A percentile compares a stretch with the other conserved stretches of the same genome.
Conservation (phyloP, 2,113 vertebrate genomes). For the Syngnathus scovelli region DNA sequence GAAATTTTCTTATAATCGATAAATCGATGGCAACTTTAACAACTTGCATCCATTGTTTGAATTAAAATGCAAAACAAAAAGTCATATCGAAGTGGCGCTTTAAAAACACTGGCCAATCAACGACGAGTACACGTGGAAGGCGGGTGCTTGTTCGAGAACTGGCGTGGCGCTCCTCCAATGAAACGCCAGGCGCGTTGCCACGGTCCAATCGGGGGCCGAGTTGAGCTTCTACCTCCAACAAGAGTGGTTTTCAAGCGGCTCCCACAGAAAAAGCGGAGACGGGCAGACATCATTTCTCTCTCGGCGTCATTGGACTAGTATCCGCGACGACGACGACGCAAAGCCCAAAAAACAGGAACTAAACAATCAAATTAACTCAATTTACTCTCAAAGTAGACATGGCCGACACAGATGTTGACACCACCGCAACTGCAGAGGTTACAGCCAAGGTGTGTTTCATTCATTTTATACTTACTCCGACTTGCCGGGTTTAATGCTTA, state of each 20-base stretch:
- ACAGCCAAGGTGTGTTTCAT: slow-evolving; percentile 72
- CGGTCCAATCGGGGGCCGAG: slow-evolving; percentile 43
- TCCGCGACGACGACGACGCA: slow-evolving; percentile 37
- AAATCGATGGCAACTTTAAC: slow-evolving; percentile 3
- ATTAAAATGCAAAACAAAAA: background rate
- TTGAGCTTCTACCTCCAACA: slow-evolving; percentile 43
- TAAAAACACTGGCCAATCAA: slow-evolving; percentile 60
- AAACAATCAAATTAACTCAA: slow-evolving; percentile 35
- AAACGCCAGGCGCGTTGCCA: background rate
- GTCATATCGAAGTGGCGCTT: slow-evolving; percentile 43
- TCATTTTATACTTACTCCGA: slow-evolving; percentile 17
- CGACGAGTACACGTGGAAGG: slow-evolving; percentile 7
- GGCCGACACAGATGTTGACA: slow-evolving; percentile 77
- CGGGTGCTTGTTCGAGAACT: slow-evolving; percentile 9
- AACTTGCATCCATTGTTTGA: slow-evolving; percentile 22
- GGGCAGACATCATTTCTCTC: slow-evolving; percentile 64
- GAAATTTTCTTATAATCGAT: background rate
- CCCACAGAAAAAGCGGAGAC: slow-evolving; percentile 58
- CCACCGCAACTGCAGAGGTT: slow-evolving; percentile 70
- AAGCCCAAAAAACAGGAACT: slow-evolving; percentile 31
- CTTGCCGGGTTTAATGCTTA: slow-evolving; percentile 19
- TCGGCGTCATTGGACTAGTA: slow-evolving; percentile 44
- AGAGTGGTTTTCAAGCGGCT: slow-evolving; percentile 58
- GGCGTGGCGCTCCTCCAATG: slow-evolving; percentile 37
- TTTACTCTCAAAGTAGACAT: slow-evolving; percentile 51